A percentile compares a stretch with the other conserved stretches of the same genome.
Conservation (phyloP, 1,140 invertebrate genomes). For the Lysiphlebus fabarum region DNA sequence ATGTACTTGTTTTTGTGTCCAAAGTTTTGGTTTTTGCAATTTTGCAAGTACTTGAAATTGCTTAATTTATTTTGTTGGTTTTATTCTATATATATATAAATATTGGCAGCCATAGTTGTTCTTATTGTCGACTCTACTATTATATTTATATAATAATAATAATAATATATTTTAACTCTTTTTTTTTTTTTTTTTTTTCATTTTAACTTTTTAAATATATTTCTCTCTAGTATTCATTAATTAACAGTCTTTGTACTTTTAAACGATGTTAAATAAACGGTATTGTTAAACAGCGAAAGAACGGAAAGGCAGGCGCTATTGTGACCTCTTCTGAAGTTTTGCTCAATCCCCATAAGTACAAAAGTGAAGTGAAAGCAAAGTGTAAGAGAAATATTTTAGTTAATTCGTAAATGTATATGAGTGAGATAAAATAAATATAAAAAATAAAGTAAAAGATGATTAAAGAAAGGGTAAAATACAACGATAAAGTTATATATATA, state of each 20-base stretch:
- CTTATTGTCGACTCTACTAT: too few relatives aligned
- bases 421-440: conserved; percentile 3
- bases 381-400: neutral
- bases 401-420: neutral
- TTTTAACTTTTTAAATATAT: conserved; percentile 11
- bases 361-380: conserved; percentile 1
- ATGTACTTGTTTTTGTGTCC: too few relatives aligned
- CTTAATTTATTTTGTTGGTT: too few relatives aligned
- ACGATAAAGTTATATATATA: neutral
- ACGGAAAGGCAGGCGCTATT: conserved; percentile 52
- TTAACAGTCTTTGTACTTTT: conserved; percentile 57
- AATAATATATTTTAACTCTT: conserved; percentile 4
- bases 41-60: too few relatives aligned
- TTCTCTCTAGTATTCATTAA: conserved; percentile 47
- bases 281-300: conserved; percentile 50
- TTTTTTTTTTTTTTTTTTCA: conserved; percentile 12
- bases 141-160: too few relatives aligned
- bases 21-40: too few relatives aligned
- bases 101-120: too few relatives aligned
- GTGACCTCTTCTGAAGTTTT: conserved; percentile 38
- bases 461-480: conserved; percentile 28
- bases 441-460: conserved; percentile 19
- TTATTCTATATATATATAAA: too few relatives aligned
- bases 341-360: conserved; percentile 6
- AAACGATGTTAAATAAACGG: conserved; percentile 58